Base-by-base conservation (phyloP, 2,888 invertebrate genomes). In the Cerastis rubricosa region DNA sequence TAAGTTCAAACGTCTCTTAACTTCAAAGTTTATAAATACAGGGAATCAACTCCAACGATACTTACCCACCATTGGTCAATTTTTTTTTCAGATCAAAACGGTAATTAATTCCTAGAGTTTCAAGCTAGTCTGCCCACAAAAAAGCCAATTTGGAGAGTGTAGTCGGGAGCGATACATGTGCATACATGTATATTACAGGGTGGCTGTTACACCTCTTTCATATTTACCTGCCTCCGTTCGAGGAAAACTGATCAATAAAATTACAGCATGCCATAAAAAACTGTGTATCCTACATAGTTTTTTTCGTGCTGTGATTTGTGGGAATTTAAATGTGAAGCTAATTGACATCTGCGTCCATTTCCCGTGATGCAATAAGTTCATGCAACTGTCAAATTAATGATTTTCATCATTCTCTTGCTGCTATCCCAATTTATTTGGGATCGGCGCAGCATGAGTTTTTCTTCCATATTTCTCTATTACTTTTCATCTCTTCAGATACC, bases 141-240 rank as follows among this genome's bases (percentile, higher is more conserved):
- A 54, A 77, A 54, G 59, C 51, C 68, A 77, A 81, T 81, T 81
- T 71, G 45, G 63, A n/a, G 71, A 68, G 71, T 54, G 47, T 47
- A 47, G 40, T 57, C 64, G 19, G 64, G 65, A 78, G 49, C 35
- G 29, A 43, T 57, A 45, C 68, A 45, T 51, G 45, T 40, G 35
- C 51, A 64, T 7, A n/a, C 35, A 22, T n/a, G 12, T 40, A 22
- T 35, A 43, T 57, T 57, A 49, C 78, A 65, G 71, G n/a, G 47
- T 25, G 57, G 72, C 35, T 57, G 71, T 45, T 57, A 64, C n/a
- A 72, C 71, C 25, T 64, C 40, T 43, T 64, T 35, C 49, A 71
- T 71, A 71, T 57, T 49, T 64, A 7, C 70, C 63, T 71, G 12
- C 61, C 69, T 8, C 22, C 11, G 77, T 63, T 40, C 35, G 40